Evolutionary conservation across 2,113 vertebrate species (phyloP).

Genomic region (Tiliqua scincoides): DNA sequence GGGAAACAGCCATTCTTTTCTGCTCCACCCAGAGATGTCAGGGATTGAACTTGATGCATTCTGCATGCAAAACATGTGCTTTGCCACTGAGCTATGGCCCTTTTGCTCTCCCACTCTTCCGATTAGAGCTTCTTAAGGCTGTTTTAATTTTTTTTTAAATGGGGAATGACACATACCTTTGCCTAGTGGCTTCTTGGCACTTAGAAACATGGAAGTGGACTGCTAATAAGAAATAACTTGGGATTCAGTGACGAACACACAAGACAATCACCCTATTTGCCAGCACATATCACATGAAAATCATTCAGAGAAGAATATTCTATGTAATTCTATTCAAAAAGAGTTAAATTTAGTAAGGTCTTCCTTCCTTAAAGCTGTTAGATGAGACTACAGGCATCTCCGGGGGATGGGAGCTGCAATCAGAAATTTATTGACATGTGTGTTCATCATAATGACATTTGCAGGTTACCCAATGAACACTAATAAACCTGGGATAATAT

Average conservation of each 20-base stretch:
- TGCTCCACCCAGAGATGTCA: too few species aligned
- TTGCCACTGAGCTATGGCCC: too few species aligned
- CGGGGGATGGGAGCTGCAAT: conserved; percentile 49
- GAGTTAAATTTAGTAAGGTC: background rate
- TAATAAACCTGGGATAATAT: conserved; percentile 38
- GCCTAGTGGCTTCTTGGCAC: background rate
- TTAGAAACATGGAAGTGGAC: background rate
- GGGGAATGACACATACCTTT: too few species aligned
- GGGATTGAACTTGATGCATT: too few species aligned
- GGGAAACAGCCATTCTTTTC: too few species aligned
- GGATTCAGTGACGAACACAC: background rate
- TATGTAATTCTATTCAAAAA: background rate
- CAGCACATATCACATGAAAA: background rate
- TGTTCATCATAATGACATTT: conserved; percentile 32
- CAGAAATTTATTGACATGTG: conserved; percentile 44
- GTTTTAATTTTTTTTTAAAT: background rate
- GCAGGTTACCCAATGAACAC: conserved; percentile 38
- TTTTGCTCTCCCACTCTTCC: background rate
- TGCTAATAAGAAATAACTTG: background rate
- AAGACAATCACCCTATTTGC: background rate
- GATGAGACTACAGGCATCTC: background rate
- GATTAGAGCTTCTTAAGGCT: background rate
- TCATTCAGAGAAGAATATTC: background rate
- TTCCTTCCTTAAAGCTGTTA: background rate
- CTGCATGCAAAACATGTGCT: too few species aligned